Evolutionary conservation across 2,888 invertebrate species (phyloP), one percentile per base, ranked within the genome.

Genomic region (Lepidocyrtoides sp.): DNA sequence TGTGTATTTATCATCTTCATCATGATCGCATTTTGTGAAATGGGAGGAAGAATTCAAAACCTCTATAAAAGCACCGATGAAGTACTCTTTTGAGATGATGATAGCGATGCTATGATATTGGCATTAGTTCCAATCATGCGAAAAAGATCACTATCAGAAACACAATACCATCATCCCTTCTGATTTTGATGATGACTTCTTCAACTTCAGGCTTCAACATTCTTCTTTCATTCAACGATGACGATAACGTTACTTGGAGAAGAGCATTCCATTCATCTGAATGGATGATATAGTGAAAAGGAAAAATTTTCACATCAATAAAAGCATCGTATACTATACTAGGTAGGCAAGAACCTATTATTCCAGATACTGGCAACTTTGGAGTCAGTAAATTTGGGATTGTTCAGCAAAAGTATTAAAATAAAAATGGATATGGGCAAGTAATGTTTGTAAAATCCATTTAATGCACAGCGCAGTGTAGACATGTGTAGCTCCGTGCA

Each of bases 41-140:
- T 66, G n/a, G 32, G 14, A 66, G 63, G 63, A 66, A 66, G 26
- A 66, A 66, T 66, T 66, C 63, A 66, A 66, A 66, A n/a, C 29
- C n/a, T 12, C 57, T 66, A 12, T 66, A 0, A 66, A 66, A 32
- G 32, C 63, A 29, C 63, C 57, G 57, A 57, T 57, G 23, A 12
- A 5, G 54, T 17, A 54, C 54, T 7, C 54, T 54, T 26, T 5
- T 8, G 14, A 1, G 26, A 66, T 26, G 63, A n/a, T 7, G n/a
- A 66, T 32, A 32, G 5, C 1, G 14, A 66, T 12, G 32, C 32
- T 32, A 32, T 32, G n/a, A n/a, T n/a, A n/a, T n/a, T n/a, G n/a
- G 63, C 29, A 57, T 57, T 57, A 66, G 2, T 32, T 29, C 7
- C 63, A 32, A 7, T 66, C 63, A 66, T 66, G 63, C 63, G 63